Conservation (phyloP, 2,797 vertebrate genomes). For the Erethizon dorsatum region DNA sequence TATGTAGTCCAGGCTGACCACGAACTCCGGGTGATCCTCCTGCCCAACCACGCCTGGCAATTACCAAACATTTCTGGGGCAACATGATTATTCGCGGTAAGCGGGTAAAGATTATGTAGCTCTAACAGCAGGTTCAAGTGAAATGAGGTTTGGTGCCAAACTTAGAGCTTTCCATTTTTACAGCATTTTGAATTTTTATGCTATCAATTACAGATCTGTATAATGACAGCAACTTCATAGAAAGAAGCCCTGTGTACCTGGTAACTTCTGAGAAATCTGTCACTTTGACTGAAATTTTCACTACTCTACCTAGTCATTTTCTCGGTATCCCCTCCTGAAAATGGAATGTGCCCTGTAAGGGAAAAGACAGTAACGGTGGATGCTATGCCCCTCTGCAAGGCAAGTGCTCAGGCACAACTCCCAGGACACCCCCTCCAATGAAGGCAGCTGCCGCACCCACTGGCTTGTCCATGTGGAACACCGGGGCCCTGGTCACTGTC, state of each 20-base stretch:
- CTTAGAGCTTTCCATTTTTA: neutral
- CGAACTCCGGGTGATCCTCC: neutral
- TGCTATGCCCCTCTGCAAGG: neutral
- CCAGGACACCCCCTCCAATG: neutral
- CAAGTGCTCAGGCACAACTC: too few species aligned
- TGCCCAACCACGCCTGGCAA: neutral
- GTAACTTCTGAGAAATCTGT: neutral
- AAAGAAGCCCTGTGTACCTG: neutral
- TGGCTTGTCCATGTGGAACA: neutral
- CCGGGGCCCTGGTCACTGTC: neutral
- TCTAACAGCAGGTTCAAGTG: neutral
- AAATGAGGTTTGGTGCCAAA: neutral
- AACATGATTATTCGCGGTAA: neutral
- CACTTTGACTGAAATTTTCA: neutral
- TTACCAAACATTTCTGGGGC: constrained; percentile 43
- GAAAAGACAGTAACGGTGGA: neutral
- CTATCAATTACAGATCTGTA: neutral
- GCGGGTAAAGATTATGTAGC: neutral
- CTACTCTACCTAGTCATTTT: neutral
- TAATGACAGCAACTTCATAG: neutral
- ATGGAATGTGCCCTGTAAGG: neutral
- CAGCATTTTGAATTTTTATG: neutral
- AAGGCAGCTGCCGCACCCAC: neutral
- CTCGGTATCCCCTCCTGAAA: neutral
- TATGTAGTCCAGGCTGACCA: neutral